phyloP scores from a whole-genome alignment of 2,113 vertebrate genomes.

The Parotia lawesii region DNA sequence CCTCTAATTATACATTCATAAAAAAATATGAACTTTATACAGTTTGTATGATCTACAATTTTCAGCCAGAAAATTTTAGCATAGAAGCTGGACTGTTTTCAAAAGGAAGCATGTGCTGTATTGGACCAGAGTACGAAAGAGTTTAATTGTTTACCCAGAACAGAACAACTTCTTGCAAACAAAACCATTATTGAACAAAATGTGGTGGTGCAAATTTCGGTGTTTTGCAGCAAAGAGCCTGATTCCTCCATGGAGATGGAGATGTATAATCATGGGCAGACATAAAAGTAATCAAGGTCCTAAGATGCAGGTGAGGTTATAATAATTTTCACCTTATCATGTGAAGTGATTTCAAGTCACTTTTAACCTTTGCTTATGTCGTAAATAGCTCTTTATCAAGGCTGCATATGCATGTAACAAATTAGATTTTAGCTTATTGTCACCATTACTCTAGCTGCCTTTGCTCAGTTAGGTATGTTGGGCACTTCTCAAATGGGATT shows the following conservation, averaged over 20 bases:
- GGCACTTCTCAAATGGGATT: background rate
- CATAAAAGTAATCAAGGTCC: background rate
- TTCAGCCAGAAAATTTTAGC: background rate
- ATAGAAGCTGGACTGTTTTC: background rate
- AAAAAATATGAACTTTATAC: background rate
- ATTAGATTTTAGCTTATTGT: background rate
- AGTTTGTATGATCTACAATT: background rate
- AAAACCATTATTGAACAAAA: background rate
- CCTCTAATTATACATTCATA: background rate
- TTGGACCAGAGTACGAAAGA: background rate
- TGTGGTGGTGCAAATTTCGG: background rate
- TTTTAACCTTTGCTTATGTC: constrained; percentile 5
- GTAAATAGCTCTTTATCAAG: background rate
- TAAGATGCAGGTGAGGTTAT: background rate
- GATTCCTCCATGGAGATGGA: background rate
- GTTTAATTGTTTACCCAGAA: background rate
- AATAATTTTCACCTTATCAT: background rate
- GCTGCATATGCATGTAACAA: background rate
- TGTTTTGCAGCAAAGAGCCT: background rate
- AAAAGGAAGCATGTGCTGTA: background rate
- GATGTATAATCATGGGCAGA: background rate
- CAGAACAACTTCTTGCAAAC: background rate
- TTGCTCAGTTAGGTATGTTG: background rate
- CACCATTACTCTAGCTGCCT: background rate
- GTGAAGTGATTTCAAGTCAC: background rate